Evolutionary conservation across 1,140 invertebrate genomes (phyloP), one percentile per base, ranked within the genome.

Genomic region (Tetragnatha versicolor): DNA sequence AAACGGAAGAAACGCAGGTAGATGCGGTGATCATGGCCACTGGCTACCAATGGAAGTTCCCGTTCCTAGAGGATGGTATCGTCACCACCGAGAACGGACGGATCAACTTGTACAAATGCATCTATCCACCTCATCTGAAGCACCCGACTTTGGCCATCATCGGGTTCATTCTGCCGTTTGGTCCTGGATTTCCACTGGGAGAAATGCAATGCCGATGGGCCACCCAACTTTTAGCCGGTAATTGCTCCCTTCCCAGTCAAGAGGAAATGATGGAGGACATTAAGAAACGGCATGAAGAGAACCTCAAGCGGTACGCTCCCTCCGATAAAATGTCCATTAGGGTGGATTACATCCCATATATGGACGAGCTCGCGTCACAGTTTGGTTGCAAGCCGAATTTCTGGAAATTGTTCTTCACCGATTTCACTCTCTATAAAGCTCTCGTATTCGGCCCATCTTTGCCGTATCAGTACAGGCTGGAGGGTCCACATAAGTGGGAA

Each of bases 121-220:
- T 88, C 63, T 88, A 86, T 35, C 87, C 86, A 20, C 85, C 86
- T 0, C 55, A 76, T 47, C 29, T 55, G 35, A 75, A 77, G 31
- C 84, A 83, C 66, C 14, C 78, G 72, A 86, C 85, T 6, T 58
- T 89, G 33, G 85, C 86, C 20, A 82, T 89, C 7, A 88, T 89
- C 70, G 89, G 88, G 0, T 85, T 87, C 39, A 81, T 88, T 60
- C 87, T 89, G 81, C 87, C 88, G 45, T 80, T 89, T 29, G 88
- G 88, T 33, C 84, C 87, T 53, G 83, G 89, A 20, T 85, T 87
- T 81, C 88, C 88, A 10, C 85, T 89, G 27, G 84, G 87, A 7
- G 88, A 89, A 83, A 85, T 89, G 49, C 82, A 83, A 45, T 65
- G 66, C 25, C 81, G 82, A n/a, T 83, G 76, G 76, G 80, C 78